Percentiles rank a stretch among this genome's conserved stretches.
Conservation (phyloP, 1,140 invertebrate genomes). For the Drosophila nigrodunni region DNA sequence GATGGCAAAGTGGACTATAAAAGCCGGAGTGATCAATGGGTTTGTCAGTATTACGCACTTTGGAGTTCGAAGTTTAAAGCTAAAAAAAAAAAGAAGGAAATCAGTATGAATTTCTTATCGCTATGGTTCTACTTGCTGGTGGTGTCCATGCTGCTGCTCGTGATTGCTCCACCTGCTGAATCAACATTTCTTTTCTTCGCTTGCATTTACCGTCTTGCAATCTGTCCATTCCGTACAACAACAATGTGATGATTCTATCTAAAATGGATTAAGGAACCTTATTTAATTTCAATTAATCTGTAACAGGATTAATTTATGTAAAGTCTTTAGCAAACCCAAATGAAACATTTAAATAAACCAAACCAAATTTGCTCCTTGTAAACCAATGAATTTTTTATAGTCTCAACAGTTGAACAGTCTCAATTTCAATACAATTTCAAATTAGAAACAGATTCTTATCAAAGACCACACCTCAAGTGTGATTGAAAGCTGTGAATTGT, state of each 20-base stretch:
- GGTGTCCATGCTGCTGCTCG: constrained; percentile 47
- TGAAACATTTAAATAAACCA: too few relatives aligned
- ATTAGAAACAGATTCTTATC: neutral
- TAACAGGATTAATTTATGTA: too few relatives aligned
- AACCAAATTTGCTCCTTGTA: too few relatives aligned
- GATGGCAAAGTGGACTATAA: constrained; percentile 15
- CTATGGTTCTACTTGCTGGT: constrained; percentile 46
- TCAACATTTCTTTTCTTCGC: constrained; percentile 61
- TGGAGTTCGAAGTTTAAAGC: neutral
- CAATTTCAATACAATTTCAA: neutral
- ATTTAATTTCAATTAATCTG: too few relatives aligned
- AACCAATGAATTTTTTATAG: neutral
- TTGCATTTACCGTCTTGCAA: constrained; percentile 51
- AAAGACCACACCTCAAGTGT: constrained; percentile 2
- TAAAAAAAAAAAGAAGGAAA: neutral
- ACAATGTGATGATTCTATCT: neutral
- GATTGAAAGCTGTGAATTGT: constrained; percentile 3
- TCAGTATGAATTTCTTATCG: constrained; percentile 36
- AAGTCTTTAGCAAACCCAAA: too few relatives aligned
- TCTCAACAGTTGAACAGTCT: neutral
- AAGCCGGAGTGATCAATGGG: neutral
- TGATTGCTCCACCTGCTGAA: constrained; percentile 47
- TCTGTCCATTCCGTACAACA: constrained; percentile 66
- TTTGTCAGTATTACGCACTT: neutral
- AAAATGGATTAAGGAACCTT: too few relatives aligned